These are phyloP conservation scores for Drosophila greeni DNA, from an alignment of 2,888 invertebrate species.

Conservation along the genomic window DNA sequence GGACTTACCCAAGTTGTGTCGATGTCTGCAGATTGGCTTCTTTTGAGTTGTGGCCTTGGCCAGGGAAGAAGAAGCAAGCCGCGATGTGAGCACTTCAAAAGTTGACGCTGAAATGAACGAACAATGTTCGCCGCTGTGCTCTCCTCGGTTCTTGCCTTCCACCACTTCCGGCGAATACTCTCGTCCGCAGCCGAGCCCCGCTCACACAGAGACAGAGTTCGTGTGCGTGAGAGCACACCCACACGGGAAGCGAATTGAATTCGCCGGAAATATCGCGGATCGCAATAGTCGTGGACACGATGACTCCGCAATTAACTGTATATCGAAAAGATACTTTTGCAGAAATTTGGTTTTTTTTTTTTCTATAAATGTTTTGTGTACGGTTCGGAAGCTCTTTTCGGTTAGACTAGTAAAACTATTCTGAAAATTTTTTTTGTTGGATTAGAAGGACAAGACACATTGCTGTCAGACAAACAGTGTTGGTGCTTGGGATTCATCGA, in stretches of 20 bases:
- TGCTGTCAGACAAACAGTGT: not conserved
- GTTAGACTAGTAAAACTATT: not conserved
- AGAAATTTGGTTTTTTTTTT: not conserved
- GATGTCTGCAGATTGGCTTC: not conserved
- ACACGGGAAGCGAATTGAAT: constrained; percentile 25
- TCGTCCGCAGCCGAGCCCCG: not conserved
- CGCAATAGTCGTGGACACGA: not conserved
- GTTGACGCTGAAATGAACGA: constrained; percentile 42
- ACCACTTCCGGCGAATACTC: not conserved
- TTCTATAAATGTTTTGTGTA: not conserved
- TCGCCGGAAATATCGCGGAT: constrained; percentile 43
- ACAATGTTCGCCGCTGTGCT: not conserved
- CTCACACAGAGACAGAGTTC: not conserved
- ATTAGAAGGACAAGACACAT: too few relatives aligned
- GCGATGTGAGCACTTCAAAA: constrained; percentile 27
- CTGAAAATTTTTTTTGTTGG: not conserved
- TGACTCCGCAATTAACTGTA: not conserved
- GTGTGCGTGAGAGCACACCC: not conserved
- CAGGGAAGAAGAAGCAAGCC: not conserved
- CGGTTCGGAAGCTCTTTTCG: not conserved
- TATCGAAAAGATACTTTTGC: not conserved
- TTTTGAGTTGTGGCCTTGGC: not conserved
- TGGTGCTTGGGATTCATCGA: not conserved
- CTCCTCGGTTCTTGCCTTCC: not conserved
- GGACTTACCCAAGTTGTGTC: constrained; percentile 10